Conservation (phyloP, 2,888 invertebrate species). For the Neuroscelio doddi region DNA sequence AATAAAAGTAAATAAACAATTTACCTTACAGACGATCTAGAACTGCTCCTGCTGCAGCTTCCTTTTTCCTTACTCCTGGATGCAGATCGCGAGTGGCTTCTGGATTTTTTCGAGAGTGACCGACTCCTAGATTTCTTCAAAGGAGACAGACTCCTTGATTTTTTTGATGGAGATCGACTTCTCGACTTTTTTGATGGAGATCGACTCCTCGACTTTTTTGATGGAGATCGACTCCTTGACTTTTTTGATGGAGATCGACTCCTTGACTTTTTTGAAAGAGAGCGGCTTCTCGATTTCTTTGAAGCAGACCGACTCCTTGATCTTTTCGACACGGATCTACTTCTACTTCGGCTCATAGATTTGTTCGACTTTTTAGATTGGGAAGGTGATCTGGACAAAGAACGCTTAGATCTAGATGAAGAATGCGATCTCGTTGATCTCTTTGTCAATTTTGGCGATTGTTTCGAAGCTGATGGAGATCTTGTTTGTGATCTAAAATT, state of each 20-base stretch:
- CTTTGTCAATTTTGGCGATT: slow-evolving; percentile 47
- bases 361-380: slow-evolving; percentile 59
- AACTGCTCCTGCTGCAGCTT: slow-evolving; percentile 59
- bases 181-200: slow-evolving; percentile 56
- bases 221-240: slow-evolving; percentile 49
- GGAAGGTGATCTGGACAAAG: slow-evolving; percentile 43
- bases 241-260: slow-evolving; percentile 55
- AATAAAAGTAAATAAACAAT: not conserved
- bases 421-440: slow-evolving; percentile 53
- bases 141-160: slow-evolving; percentile 58
- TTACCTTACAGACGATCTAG: slow-evolving; percentile 65
- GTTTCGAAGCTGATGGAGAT: slow-evolving; percentile 46
- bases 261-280: slow-evolving; percentile 45
- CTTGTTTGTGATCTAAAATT: slow-evolving; percentile 23
- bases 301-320: slow-evolving; percentile 55
- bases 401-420: slow-evolving; percentile 59
- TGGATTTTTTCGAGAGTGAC: slow-evolving; percentile 53
- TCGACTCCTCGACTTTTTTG: slow-evolving; percentile 58
- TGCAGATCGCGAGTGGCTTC: slow-evolving; percentile 56
- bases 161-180: slow-evolving; percentile 54
- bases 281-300: slow-evolving; percentile 57
- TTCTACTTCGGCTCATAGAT: slow-evolving; percentile 51
- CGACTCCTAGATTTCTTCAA: slow-evolving; percentile 57
- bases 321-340: slow-evolving; percentile 53
- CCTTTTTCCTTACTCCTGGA: slow-evolving; percentile 57